These are phyloP conservation scores for Catocala nupta DNA, from an alignment of 2,888 invertebrate genomes.

Conservation along the genomic window DNA sequence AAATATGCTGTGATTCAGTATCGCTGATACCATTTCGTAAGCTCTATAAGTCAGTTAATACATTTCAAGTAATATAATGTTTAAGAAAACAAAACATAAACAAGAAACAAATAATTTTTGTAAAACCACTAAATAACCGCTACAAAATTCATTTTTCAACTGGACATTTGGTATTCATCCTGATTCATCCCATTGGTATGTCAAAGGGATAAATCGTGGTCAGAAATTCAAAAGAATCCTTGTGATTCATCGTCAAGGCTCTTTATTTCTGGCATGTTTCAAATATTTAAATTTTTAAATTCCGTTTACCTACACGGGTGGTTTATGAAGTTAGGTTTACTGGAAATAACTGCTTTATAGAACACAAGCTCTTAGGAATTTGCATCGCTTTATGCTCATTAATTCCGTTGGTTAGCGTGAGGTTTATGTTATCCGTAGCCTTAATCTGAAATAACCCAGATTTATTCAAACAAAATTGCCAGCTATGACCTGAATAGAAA, in stretches of 20 bases:
- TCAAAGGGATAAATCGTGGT: constrained; percentile 60
- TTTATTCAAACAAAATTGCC: constrained; percentile 46
- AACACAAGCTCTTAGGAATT: constrained; percentile 37
- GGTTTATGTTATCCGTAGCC: constrained; percentile 52
- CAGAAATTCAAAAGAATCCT: constrained; percentile 62
- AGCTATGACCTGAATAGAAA: constrained; percentile 32
- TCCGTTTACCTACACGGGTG: constrained; percentile 12
- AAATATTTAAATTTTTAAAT: constrained; percentile 22
- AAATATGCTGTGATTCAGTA: constrained; percentile 42
- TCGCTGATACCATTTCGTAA: constrained; percentile 42
- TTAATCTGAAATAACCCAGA: constrained; percentile 58
- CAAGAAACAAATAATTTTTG: not conserved
- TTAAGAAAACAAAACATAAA: not conserved
- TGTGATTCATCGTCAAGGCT: constrained; percentile 63
- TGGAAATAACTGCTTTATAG: constrained; percentile 17
- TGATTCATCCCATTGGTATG: constrained; percentile 72
- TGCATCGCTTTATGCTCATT: constrained; percentile 53
- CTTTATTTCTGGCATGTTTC: constrained; percentile 40
- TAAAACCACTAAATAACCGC: constrained; percentile 7
- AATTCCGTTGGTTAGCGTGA: constrained; percentile 55
- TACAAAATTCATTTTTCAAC: constrained; percentile 11
- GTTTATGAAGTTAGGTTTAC: constrained; percentile 8
- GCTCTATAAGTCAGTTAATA: constrained; percentile 36
- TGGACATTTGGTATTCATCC: constrained; percentile 46
- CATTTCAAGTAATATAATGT: not conserved